A percentile compares a stretch with the other conserved stretches of the same genome.
phyloP scores from a whole-genome alignment of 1,140 invertebrate species.

The Episyrphus balteatus region DNA sequence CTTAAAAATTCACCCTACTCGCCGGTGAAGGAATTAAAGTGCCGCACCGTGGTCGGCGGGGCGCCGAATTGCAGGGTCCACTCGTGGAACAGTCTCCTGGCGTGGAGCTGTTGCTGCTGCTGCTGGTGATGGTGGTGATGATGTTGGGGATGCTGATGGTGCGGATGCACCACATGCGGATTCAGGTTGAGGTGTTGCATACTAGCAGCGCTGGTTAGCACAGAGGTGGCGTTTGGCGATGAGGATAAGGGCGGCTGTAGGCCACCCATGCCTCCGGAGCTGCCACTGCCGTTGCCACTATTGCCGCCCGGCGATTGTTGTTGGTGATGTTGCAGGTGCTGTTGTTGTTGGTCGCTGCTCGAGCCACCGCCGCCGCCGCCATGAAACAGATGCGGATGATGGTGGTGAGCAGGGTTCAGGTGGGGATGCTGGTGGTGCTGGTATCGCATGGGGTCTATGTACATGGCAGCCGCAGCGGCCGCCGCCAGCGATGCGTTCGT shows the following conservation, averaged over 20 bases:
- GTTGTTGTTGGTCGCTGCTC: slow-evolving; percentile 30
- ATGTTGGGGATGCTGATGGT: slow-evolving; percentile 27
- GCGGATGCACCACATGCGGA: slow-evolving; percentile 30
- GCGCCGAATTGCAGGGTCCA: slow-evolving; percentile 35
- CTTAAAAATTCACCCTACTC: slow-evolving; percentile 26
- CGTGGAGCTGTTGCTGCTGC: slow-evolving; percentile 36
- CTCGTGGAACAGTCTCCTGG: slow-evolving; percentile 31
- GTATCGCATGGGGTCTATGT: slow-evolving; percentile 37
- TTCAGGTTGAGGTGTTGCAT: slow-evolving; percentile 21
- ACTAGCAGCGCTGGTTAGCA: slow-evolving; percentile 15
- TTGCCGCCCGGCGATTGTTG: slow-evolving; percentile 2
- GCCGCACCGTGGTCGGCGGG: slow-evolving; percentile 29
- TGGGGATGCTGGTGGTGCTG: slow-evolving; percentile 35
- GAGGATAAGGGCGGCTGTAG: slow-evolving; percentile 25
- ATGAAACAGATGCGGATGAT: slow-evolving; percentile 35
- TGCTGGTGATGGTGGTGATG: slow-evolving; percentile 34
- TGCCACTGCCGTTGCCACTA: slow-evolving; percentile 25
- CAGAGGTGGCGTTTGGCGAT: slow-evolving; percentile 26
- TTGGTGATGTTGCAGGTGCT: slow-evolving; percentile 17
- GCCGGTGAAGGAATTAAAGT: slow-evolving; percentile 33
- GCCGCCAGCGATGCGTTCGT: slow-evolving; percentile 32
- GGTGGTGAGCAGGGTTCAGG: slow-evolving; percentile 26
- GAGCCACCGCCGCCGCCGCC: not conserved
- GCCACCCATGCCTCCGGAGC: slow-evolving; percentile 10
- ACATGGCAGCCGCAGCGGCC: slow-evolving; percentile 36